phyloP scores from a whole-genome alignment of 2,797 vertebrate genomes.

The Esox masquinongy region DNA sequence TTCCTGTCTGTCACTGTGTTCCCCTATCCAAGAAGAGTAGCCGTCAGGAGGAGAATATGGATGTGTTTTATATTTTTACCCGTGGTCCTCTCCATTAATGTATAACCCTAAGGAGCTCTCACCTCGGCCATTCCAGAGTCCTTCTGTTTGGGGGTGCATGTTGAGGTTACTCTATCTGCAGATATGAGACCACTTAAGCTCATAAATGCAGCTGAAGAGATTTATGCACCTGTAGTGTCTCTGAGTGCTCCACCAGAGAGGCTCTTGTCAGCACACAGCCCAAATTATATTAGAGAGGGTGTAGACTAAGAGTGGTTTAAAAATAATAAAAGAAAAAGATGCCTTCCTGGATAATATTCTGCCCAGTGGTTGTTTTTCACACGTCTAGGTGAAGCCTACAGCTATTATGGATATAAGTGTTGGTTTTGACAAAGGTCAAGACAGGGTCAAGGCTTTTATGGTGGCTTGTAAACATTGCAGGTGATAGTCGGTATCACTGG shows the following conservation, averaged over 20 bases:
- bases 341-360: not conserved
- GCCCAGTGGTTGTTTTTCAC: slow-evolving; percentile 26
- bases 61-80: slow-evolving; percentile 18
- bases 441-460: slow-evolving; percentile 12
- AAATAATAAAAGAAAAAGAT: slow-evolving; percentile 11
- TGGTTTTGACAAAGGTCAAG: not conserved
- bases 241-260: slow-evolving; percentile 44
- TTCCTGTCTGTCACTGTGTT: not conserved
- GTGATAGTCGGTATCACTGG: slow-evolving; percentile 10
- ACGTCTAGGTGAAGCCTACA: not conserved
- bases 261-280: slow-evolving; percentile 20
- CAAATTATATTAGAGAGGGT: not conserved
- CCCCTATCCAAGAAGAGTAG: not conserved
- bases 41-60: slow-evolving; percentile 14
- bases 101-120: slow-evolving; percentile 42
- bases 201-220: slow-evolving; percentile 58
- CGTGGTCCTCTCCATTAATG: slow-evolving; percentile 50
- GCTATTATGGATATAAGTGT: not conserved
- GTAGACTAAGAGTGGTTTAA: not conserved
- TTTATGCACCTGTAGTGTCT: slow-evolving; percentile 56
- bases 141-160: slow-evolving; percentile 19
- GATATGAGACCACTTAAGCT: slow-evolving; percentile 48
- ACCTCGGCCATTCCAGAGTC: slow-evolving; percentile 40
- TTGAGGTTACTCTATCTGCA: slow-evolving; percentile 34
- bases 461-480: not conserved